Base-by-base conservation (phyloP, 2,888 invertebrate genomes). In the Erpobdella octoculata region DNA sequence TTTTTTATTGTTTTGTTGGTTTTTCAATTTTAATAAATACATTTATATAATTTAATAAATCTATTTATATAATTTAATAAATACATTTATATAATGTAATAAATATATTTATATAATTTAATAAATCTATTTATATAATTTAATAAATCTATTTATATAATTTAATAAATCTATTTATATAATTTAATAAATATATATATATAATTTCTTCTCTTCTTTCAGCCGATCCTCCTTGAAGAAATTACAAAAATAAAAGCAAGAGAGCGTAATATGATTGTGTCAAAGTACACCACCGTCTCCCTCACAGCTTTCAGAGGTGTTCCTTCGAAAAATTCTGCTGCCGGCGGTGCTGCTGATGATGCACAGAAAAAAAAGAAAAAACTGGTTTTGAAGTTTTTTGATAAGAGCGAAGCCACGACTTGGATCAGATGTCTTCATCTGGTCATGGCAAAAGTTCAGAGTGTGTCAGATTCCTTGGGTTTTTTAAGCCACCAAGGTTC, bases 221-320 rank as follows among this genome's bases (percentile, higher is more conserved):
- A 53, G 53, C 53, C 53, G 8, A 28, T 53, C 28, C 53, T 25
- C 28, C n/a, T 53, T 4, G 53, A 53, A n/a, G 53, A 53, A 8
- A 53, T 53, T 28, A 53, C 53, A 53, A 53, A 53, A 53, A 28
- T 53, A n/a, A 53, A 53, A n/a, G 53, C 53, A 21, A 53, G 28
- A 53, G 53, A 53, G 28, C 53, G 28, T 9, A 53, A 28, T 28
- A 53, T 53, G 53, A 21, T 53, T 1, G 21, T 53, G 6, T 8
- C 53, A 21, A 53, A 53, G n/a, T 53, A 53, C 53, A 53, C 53
- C 1, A 53, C 53, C 1, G n/a, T 53, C 28, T 53, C 53, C 1
- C 53, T 53, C 1, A 53, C 53, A 8, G 53, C 53, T n/a, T 28
- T 53, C 1, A 53, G 21, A 8, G 53, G 21, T n/a, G 53, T 53